Conservation (phyloP, 64 coral and sea anemone genomes). For the Acropora tenuis region DNA sequence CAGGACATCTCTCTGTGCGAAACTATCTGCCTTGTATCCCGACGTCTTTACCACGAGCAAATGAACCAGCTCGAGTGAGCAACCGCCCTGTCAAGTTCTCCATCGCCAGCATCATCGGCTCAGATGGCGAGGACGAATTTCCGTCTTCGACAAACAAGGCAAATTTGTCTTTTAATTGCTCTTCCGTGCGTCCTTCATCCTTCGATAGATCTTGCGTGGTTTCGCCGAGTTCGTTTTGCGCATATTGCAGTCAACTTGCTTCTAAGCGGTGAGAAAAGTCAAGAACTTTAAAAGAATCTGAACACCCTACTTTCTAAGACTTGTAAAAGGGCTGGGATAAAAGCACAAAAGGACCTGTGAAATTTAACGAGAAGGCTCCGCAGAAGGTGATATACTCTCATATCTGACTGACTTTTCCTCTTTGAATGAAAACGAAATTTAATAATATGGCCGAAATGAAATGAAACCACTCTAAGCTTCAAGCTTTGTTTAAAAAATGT, state of each 20-base stretch:
- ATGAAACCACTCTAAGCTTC: too few species aligned
- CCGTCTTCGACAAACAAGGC: neutral
- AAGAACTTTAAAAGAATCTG: neutral
- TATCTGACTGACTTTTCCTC: too few species aligned
- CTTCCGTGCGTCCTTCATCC: neutral
- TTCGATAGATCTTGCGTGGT: slow-evolving; percentile 30
- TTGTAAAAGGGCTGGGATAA: neutral
- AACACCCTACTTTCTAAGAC: neutral
- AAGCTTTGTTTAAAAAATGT: too few species aligned
- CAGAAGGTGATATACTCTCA: too few species aligned
- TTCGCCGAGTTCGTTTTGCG: slow-evolving; percentile 14
- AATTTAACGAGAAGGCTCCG: too few species aligned
- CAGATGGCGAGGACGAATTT: slow-evolving; percentile 47
- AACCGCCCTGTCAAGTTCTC: slow-evolving; percentile 74
- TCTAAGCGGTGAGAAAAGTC: neutral
- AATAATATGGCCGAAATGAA: too few species aligned
- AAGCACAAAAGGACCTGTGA: neutral
- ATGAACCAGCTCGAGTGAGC: slow-evolving; percentile 41
- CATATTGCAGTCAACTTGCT: slow-evolving; percentile 40
- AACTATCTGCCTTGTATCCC: slow-evolving; percentile 54
- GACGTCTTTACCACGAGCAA: slow-evolving; percentile 33
- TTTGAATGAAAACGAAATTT: too few species aligned
- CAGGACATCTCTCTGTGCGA: slow-evolving; percentile 32
- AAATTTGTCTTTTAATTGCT: neutral
- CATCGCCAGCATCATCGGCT: slow-evolving; percentile 87